phyloP scores from a whole-genome alignment of 64 coral and sea anemone genomes.

The Porites australiensis region DNA sequence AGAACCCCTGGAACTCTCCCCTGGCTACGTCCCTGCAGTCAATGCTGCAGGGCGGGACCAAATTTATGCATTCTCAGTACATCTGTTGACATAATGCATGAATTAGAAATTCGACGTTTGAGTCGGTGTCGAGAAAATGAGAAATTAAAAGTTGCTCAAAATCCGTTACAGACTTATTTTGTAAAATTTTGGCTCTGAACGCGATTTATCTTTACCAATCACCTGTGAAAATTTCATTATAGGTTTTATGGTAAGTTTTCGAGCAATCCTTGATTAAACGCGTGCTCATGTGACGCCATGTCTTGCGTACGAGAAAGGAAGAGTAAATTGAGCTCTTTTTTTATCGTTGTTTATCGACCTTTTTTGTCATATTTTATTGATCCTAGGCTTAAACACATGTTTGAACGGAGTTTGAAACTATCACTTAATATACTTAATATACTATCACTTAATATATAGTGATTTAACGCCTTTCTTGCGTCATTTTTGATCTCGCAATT shows the following conservation, averaged over 20 bases:
- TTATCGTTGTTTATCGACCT: neutral
- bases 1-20: too few relatives aligned
- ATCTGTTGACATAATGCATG: too few relatives aligned
- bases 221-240: neutral
- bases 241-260: neutral
- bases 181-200: neutral
- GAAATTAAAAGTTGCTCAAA: neutral
- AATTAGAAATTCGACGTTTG: too few relatives aligned
- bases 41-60: too few relatives aligned
- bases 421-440: neutral
- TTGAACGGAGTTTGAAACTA: slow-evolving; percentile 26
- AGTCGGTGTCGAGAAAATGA: too few relatives aligned
- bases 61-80: too few relatives aligned
- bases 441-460: neutral
- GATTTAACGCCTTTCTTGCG: neutral
- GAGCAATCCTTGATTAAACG: neutral
- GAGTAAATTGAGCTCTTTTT: slow-evolving; percentile 3
- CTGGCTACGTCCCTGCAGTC: too few relatives aligned
- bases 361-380: slow-evolving; percentile 13
- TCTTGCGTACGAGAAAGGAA: neutral
- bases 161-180: neutral
- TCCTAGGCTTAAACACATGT: neutral
- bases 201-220: neutral
- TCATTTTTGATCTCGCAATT: neutral
- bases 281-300: neutral